Base-by-base conservation (phyloP, 2,888 invertebrate genomes). In the Crepidodera aurea region DNA sequence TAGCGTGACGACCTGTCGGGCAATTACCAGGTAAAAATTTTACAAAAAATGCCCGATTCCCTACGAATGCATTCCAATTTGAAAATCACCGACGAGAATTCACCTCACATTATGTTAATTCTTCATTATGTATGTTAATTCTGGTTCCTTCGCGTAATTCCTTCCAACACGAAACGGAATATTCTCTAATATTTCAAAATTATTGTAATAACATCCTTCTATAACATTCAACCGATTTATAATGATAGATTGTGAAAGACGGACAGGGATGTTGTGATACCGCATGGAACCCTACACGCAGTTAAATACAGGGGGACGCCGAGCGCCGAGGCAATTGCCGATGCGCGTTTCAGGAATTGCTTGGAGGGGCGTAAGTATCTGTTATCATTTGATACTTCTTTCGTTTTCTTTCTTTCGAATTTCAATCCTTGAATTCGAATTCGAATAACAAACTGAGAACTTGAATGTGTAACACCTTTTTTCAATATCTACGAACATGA, bases 11-110 rank as follows among this genome's bases (percentile, higher is more conserved):
- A 76, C 76, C 75, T 76, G 71, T 71, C 72, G 70, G 70, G 77
- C 78, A 79, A 80, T 79, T 79, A 79, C 77, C 74, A 76, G 75
- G 75, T 76, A 73, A 73, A 75, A 76, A 75, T 77, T 75, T 70
- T 71, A 70, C 56, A 71, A 73, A 75, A 75, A 73, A 67, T 71
- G 58, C 67, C 59, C 58, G 67, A 67, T 69, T 69, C 66, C 40
- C 37, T 64, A 68, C 54, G 68, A 68, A 67, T 69, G 69, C 71
- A 69, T 67, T 68, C 66, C 68, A 62, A 69, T 63, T 64, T 62
- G 40, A 55, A 64, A 69, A 68, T 67, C 68, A 65, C 62, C 42
- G 54, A 27, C 13, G 13, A 39, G 39, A 44, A 32, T 44, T 32
- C 48, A 50, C 37, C 39, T 32, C 37, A 39, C 44, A 62, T 64